Conservation (phyloP, 2,797 vertebrate genomes). For the Pangasius larnaudii region DNA sequence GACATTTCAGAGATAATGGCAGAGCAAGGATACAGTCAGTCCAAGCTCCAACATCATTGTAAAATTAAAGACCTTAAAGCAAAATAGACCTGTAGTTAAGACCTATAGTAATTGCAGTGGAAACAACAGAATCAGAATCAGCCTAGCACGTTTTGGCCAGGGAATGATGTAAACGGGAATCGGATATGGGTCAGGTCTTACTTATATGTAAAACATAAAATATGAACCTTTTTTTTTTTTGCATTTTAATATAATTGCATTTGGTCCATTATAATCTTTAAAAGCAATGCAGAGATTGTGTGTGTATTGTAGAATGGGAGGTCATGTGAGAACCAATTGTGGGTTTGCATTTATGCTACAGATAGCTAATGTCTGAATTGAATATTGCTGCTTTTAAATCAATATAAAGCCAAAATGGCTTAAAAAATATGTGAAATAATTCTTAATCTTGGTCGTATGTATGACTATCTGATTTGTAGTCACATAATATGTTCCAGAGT, state of each 20-base stretch:
- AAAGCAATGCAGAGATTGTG: neutral
- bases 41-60: neutral
- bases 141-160: neutral
- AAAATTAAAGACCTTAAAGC: neutral
- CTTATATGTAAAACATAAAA: neutral
- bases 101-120: neutral
- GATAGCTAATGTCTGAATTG: neutral
- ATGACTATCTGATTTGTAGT: neutral
- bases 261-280: neutral
- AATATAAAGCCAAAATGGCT: neutral
- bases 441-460: neutral
- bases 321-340: neutral
- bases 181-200: neutral
- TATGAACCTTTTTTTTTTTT: neutral
- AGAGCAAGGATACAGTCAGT: neutral
- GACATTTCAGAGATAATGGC: neutral
- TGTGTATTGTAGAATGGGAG: neutral
- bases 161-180: neutral
- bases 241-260: neutral
- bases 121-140: neutral
- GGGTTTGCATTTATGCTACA: neutral
- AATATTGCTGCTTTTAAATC: neutral
- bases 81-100: neutral
- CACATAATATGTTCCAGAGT: conserved; percentile 10
- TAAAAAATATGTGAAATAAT: neutral